Base-by-base conservation (phyloP, 2,797 vertebrate species). In the Propithecus perrieri region DNA sequence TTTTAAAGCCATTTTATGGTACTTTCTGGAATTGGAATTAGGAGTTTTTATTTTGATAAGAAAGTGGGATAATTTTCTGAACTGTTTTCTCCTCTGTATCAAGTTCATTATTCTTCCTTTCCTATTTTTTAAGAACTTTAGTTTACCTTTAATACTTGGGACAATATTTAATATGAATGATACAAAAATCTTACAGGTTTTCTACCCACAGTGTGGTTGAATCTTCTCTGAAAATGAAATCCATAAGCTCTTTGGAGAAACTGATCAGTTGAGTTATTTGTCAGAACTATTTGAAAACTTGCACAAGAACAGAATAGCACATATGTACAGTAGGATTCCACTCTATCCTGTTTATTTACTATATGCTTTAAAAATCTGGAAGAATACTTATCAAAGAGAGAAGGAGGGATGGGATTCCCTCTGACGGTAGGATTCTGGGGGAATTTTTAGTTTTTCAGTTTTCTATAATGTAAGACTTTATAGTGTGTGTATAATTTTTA, bases 31-130 rank as follows among this genome's bases (percentile, higher is more conserved):
- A 90, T 33, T 65, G 46, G 30, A 46, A 83, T 76, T 78, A 50
- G 65, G 15, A 71, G 30, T 85, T 96, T 94, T 83, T 89, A 65
- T 97, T 91, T 91, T 96, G 63, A n/a, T 91, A 72, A 91, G 69
- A 96, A 91, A 50, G 24, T 48, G 3, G 33, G 15, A 6, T 85
- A 33, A 57, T 89, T 90, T 95, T 86, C 67, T 57, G 48, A 65
- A 57, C 12, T 71, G 8, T 91, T 89, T 89, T 79, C 7, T 96
- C 50, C 72, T 55, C 26, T 94, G 15, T 93, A 50, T 89, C 8
- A 22, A 65, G 61, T 72, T 94, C 8, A 41, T 67, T 78, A 5
- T 89, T 69, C 33, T 89, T 67, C 33, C 43, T 57, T 92, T 89
- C 11, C 33, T 95, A 1, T 72, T 89, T 48, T 92, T 91, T 76